Conservation (phyloP, 2,113 vertebrate genomes). For the Myrmecophaga tridactyla region DNA sequence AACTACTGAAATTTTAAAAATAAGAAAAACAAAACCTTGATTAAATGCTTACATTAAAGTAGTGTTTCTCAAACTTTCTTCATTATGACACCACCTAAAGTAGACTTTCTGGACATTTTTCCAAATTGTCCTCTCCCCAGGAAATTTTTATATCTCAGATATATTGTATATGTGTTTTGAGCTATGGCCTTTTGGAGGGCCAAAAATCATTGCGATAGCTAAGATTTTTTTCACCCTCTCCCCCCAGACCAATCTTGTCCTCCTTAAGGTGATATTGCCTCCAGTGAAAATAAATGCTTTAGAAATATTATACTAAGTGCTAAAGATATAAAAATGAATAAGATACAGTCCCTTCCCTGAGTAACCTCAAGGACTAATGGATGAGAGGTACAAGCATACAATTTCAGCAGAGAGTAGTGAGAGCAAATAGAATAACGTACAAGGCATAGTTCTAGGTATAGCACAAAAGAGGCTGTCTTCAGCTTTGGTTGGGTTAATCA, state of each 20-base stretch:
- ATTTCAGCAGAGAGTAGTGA: not conserved
- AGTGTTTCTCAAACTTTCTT: not conserved
- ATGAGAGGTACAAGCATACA: not conserved
- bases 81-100: not conserved
- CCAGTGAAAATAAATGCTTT: not conserved
- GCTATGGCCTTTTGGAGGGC: not conserved
- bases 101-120: not conserved
- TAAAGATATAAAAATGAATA: not conserved
- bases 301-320: not conserved
- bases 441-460: not conserved
- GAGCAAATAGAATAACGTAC: not conserved
- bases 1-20: not conserved
- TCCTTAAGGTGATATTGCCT: not conserved
- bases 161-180: not conserved
- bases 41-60: not conserved
- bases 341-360: not conserved
- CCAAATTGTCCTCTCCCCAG: not conserved
- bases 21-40: not conserved
- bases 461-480: not conserved
- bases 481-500: not conserved
- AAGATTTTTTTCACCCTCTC: not conserved
- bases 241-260: not conserved
- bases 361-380: not conserved
- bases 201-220: not conserved
- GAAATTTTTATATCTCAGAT: not conserved